A percentile compares a stretch with the other conserved stretches of the same genome.
Evolutionary conservation across 2,113 vertebrate genomes (phyloP).

Genomic region (Narcine bancroftii): DNA sequence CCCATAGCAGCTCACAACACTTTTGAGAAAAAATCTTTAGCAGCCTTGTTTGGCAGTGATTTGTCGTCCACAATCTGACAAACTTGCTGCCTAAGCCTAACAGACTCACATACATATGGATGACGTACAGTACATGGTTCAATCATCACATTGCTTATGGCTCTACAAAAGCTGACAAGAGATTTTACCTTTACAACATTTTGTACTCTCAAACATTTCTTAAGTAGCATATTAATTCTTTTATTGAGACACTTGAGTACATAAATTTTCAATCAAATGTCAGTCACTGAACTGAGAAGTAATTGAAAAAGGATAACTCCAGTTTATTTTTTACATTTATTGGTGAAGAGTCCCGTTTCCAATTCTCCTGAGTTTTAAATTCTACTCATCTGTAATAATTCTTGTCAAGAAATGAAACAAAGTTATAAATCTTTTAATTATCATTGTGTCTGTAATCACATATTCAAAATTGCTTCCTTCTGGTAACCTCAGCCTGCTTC

Average conservation of each 20-base stretch:
- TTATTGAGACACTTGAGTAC: neutral
- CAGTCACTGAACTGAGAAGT: neutral
- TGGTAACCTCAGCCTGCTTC: too few species aligned
- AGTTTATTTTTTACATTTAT: neutral
- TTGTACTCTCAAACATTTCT: neutral
- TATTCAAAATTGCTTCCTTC: too few species aligned
- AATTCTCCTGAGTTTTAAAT: neutral
- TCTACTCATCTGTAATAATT: neutral
- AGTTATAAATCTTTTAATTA: too few species aligned
- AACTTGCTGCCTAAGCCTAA: constrained; percentile 32
- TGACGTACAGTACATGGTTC: constrained; percentile 36
- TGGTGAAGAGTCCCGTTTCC: neutral
- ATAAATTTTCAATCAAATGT: neutral
- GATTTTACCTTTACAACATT: constrained; percentile 25
- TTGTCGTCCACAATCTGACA: constrained; percentile 37
- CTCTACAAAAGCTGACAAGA: neutral
- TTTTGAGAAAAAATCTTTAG: constrained; percentile 38
- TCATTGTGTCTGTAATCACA: too few species aligned
- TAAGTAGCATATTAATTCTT: neutral
- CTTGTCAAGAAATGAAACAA: neutral
- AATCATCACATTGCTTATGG: constrained; percentile 32
- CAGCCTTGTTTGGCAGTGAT: constrained; percentile 35
- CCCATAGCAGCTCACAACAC: constrained; percentile 35
- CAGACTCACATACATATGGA: constrained; percentile 37
- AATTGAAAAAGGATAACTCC: neutral